Base-by-base conservation (phyloP, 37 sponge, comb jelly and placozoan species). In the Chondrilla cf. caribensis region DNA sequence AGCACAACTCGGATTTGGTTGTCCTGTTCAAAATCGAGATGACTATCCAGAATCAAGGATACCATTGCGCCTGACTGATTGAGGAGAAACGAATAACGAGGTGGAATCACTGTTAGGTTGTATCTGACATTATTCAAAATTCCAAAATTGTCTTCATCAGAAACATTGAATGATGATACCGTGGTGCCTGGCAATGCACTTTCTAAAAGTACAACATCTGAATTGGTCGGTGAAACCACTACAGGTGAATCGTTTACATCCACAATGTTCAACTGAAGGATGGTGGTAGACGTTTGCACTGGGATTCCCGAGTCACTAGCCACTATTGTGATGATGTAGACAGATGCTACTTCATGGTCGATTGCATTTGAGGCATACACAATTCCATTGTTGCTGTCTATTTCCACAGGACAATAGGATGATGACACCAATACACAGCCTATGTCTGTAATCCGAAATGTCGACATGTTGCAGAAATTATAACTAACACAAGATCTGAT, bases 201-300 rank as follows among this genome's bases (percentile, higher is more conserved):
- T 73, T 73, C 76, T 41, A 43, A 37, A 15, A 73, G 5, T 19
- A 1, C 17, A 2, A 43, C 25, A 3, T 73, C 2, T 15, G 36
- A n/a, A 40, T 0, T n/a, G 19, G 0, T 73, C 25, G 76, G 41
- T 36, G 41, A 17, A 73, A 73, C 41, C 41, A 38, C 21, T 4
- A 39, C 17, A n/a, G 76, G 76, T 42, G 76, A 73, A 39, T 73
- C 76, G 24, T 73, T 73, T 40, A 15, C 41, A 39, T 73, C 76
- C 24, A 38, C 38, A 38, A 73, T 39, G n/a, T 18, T 24, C 21
- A 73, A 21, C 18, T 21, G 24, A 3, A 73, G 19, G 44, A 21
- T 39, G 41, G 40, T 11, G 11, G 19, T 19, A 39, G 76, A 38
- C n/a, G 76, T 41, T 43, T 40, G 76, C 1, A 43, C 15, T 15